phyloP scores from a whole-genome alignment of 1,140 invertebrate genomes.

The Adelges cooleyi region DNA sequence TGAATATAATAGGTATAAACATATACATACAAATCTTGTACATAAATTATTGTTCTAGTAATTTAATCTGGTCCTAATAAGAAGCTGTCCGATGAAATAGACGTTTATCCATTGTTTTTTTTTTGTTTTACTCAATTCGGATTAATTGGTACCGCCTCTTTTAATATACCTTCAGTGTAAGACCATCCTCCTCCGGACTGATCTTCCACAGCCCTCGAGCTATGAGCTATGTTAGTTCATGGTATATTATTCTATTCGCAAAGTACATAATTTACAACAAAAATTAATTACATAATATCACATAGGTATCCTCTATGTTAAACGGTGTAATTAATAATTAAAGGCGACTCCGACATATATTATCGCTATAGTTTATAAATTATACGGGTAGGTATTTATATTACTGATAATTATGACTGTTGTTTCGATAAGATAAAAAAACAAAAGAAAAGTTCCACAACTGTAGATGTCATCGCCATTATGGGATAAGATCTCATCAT shows the following conservation, averaged over 20 bases:
- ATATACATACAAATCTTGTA: neutral
- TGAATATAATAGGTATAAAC: neutral
- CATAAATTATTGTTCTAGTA: neutral
- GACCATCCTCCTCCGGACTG: neutral
- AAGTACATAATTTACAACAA: too few relatives aligned
- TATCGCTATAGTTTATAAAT: neutral
- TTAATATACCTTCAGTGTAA: too few relatives aligned
- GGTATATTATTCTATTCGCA: too few relatives aligned
- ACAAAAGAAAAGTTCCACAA: neutral
- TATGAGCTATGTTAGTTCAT: too few relatives aligned
- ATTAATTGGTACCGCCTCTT: conserved; percentile 24
- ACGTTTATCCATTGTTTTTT: neutral
- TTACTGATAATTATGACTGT: too few relatives aligned
- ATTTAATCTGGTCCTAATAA: conserved; percentile 2
- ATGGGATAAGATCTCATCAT: conserved; percentile 11
- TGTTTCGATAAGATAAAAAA: neutral
- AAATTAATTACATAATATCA: too few relatives aligned
- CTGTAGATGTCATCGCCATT: conserved; percentile 14
- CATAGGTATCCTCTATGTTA: too few relatives aligned
- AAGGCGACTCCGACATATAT: neutral
- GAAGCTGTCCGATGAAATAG: neutral
- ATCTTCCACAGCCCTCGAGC: too few relatives aligned
- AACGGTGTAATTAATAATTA: conserved; percentile 14
- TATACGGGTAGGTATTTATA: too few relatives aligned
- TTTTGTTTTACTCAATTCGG: neutral